Percentiles rank a stretch among this genome's conserved stretches.
Conservation (phyloP, 2,888 invertebrate genomes). For the Heteropelma amictum region DNA sequence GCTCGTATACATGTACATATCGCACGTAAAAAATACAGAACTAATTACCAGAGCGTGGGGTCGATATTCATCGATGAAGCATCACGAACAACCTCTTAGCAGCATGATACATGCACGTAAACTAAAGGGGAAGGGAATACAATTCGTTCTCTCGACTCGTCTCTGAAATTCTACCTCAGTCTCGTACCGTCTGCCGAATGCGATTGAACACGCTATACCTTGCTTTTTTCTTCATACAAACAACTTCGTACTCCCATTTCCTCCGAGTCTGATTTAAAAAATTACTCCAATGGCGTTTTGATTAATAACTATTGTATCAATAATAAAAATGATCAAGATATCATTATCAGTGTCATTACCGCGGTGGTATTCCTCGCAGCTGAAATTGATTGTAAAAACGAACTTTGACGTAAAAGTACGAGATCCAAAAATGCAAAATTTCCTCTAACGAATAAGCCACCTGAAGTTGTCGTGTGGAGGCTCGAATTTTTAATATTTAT, state of each 20-base stretch:
- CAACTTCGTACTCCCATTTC: neutral
- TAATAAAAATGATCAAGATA: no score
- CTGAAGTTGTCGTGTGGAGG: no score
- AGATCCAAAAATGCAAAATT: no score
- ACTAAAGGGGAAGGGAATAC: neutral
- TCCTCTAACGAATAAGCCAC: no score
- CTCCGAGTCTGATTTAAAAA: neutral
- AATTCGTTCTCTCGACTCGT: constrained; percentile 13
- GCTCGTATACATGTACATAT: constrained; percentile 18
- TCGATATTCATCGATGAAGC: constrained; percentile 74
- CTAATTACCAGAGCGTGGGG: constrained; percentile 64
- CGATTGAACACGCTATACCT: neutral
- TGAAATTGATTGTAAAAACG: no score
- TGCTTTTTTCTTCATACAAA: no score
- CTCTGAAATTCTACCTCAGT: constrained; percentile 38
- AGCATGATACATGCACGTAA: constrained; percentile 14
- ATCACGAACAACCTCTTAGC: constrained; percentile 8
- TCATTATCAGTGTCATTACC: no score
- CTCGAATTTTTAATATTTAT: no score
- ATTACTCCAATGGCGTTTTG: no score
- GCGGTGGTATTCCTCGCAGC: no score
- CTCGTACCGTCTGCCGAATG: constrained; percentile 25
- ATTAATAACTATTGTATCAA: no score
- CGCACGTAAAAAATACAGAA: constrained; percentile 51
- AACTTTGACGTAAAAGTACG: no score